Base-by-base conservation (phyloP, 2,888 invertebrate genomes). In the Eugnorisma glareosa region DNA sequence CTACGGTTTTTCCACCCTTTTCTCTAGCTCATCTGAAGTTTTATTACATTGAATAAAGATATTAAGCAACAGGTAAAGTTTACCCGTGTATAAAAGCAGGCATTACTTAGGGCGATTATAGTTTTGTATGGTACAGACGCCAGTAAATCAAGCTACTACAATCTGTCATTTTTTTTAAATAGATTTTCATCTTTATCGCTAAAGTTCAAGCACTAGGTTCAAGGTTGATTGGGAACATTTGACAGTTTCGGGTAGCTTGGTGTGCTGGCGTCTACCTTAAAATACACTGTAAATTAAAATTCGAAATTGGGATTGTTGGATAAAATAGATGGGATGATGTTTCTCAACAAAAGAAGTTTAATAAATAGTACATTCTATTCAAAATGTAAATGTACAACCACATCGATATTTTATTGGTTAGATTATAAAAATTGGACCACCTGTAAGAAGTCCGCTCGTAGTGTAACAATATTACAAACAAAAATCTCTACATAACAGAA, bases 401-500 rank as follows among this genome's bases (percentile, higher is more conserved):
- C 96, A 96, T 96, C 96, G 94, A 96, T 96, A 96, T 95, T 96
- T 96, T 96, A 96, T 96, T 96, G 96, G 96, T 96, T 96, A 96
- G 95, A 94, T 96, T 96, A 96, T 96, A 96, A 96, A 96, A 96
- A 96, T 96, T 96, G 96, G 96, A 96, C 96, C 96, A 93, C 94
- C 92, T 93, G 93, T 93, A 93, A 94, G 95, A 93, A 95, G 95
- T 95, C 96, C 96, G 93, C 92, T 92, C 93, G 95, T 94, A 95
- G 92, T 96, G 93, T 96, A 96, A 96, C 96, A 96, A 96, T 95
- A 95, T 96, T 96, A 96, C 96, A 96, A 96, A 96, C 96, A 96
- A 96, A 96, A 96, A 96, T 95, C 95, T 96, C 96, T 96, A 96
- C 96, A 96, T 96, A 96, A 96, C 96, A 96, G 94, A 96, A 96